phyloP scores from a whole-genome alignment of 92 coral and sea anemone species.

The Phenganax stokvisi region DNA sequence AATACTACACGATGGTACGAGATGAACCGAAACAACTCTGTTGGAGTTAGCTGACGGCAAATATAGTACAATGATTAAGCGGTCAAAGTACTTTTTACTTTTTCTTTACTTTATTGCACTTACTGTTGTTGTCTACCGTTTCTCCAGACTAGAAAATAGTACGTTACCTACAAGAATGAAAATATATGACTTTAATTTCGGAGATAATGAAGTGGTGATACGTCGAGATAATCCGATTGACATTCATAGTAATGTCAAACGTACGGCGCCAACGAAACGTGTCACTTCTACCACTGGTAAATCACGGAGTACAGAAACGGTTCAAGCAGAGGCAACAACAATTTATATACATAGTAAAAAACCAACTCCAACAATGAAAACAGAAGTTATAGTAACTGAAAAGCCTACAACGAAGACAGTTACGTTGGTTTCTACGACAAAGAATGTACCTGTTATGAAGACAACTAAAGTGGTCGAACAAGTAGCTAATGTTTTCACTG shows the following conservation, averaged over 20 bases:
- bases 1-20: neutral
- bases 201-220: neutral
- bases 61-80: neutral
- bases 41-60: neutral
- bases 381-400: no score
- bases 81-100: neutral
- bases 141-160: neutral
- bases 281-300: neutral
- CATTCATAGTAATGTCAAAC: neutral
- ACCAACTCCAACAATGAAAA: no score
- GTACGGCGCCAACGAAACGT: neutral
- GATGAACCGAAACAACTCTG: neutral
- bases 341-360: no score
- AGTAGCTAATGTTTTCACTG: no score
- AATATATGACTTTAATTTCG: neutral
- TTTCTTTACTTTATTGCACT: neutral
- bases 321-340: no score
- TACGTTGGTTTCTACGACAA: no score
- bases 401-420: no score
- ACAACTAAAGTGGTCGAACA: no score
- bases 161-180: neutral
- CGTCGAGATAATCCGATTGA: neutral
- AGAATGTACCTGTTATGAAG: no score
- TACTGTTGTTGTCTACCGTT: neutral
- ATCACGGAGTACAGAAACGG: no score